Conservation (phyloP, 1,140 invertebrate species). For the Hirudo medicinalis region DNA sequence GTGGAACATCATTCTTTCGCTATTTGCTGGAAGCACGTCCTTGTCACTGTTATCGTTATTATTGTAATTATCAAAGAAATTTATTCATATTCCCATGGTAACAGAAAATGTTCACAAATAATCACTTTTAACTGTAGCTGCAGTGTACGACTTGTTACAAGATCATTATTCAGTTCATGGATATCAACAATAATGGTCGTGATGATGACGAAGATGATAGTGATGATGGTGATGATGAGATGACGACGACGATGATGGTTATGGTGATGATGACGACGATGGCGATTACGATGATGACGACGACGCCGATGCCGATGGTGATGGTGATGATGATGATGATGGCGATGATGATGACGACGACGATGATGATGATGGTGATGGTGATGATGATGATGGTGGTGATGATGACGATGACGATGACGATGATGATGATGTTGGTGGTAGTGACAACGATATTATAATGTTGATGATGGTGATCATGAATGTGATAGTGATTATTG, state of each 20-base stretch:
- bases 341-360: conserved; percentile 9
- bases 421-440: conserved; percentile 21
- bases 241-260: not conserved
- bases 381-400: conserved; percentile 21
- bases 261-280: not conserved
- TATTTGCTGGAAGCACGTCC: not conserved
- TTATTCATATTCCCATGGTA: not conserved
- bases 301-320: not conserved
- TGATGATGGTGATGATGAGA: not conserved
- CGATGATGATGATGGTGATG: conserved; percentile 18
- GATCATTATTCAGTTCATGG: not conserved
- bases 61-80: not conserved
- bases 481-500: conserved; percentile 18
- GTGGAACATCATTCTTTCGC: no score
- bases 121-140: no score
- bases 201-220: not conserved
- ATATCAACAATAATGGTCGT: not conserved
- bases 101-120: no score
- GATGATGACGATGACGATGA: conserved; percentile 22
- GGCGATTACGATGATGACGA: not conserved
- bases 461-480: conserved; percentile 20
- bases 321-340: not conserved
- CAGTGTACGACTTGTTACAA: no score
- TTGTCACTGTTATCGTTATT: not conserved
- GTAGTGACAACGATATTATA: conserved; percentile 13